Evolutionary conservation across 2,113 vertebrate species (phyloP), one percentile per base, ranked within the genome.

Genomic region (Epinephelus lanceolatus): DNA sequence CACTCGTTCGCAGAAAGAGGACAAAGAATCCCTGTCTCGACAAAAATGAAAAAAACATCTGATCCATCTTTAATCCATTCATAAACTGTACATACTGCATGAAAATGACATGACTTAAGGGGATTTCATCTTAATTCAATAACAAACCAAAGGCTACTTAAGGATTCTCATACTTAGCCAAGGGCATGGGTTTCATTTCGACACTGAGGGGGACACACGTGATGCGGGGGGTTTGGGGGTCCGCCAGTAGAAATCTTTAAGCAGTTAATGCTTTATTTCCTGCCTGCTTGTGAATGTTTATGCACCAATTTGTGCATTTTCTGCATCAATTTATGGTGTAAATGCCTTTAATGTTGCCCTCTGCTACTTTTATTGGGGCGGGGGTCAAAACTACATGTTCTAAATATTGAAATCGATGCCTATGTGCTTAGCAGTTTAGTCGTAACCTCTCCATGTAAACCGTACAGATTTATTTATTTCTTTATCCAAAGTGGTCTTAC

Each of bases 31-130:
- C 11, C 18, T 17, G 5, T 27, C 27, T 25, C 2, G 30, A 51
- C 25, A 67, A 19, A 60, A 18, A 71, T 33, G 10, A 18, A 65
- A 37, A 51, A 65, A 37, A 1, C 6, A 33, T 81, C 0, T 6
- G 33, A 76, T 73, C 3, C 15, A 78, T 47, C 25, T 70, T 51
- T 60, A 53, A 61, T 57, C 65, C 27, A 63, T 55, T 60, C 40
- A 65, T 62, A 53, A 42, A 42, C 14, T 33, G 45, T 13, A 62
- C 12, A 55, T 14, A 13, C 53, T 56, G 10, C 5, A 25, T 67
- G n/a, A 21, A 27, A 27, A 30, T 73, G 17, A 57, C 25, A 45
- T 47, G 8, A 84, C 17, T 52, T 45, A 49, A 55, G 1, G 45
- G 40, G 25, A 27, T 55, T 69, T 62, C 10, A 61, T 3, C 33